Base-by-base conservation (phyloP, 2,113 vertebrate species). In the Hylia prasina region DNA sequence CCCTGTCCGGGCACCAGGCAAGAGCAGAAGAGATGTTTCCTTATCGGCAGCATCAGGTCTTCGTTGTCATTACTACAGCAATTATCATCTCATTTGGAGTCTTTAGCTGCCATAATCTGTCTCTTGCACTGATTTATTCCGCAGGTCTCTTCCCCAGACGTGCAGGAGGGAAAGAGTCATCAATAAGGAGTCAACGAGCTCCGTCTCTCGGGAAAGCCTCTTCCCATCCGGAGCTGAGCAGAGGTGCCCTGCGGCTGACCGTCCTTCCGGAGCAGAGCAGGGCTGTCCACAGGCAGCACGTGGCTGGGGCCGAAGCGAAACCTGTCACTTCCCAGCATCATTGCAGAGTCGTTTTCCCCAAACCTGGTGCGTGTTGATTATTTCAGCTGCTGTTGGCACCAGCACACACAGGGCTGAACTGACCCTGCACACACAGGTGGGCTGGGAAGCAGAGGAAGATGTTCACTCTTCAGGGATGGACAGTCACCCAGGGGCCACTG, bases 81-180 rank as follows among this genome's bases (percentile, higher is more conserved):
- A 97, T 97, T 97, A 97, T 94, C 94, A 91, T 97, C 96, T 97
- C 89, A 81, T 97, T 96, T 97, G 94, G 92, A 97, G 96, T 95
- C 97, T 96, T 97, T 96, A 97, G 94, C 89, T 97, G 96, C 96
- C 93, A 94, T 96, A 96, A 97, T 96, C 95, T 96, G 94, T 90
- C 96, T 96, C 96, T 88, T 90, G 89, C 70, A 58, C 88, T 96
- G 95, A 97, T 97, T 96, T 97, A 96, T 96, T 97, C 93, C 6
- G 0, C 73, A 72, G 89, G 93, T 91, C 80, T 97, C 95, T 95
- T 92, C 73, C 68, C 45, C 73, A 96, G 94, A 84, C 56, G 4
- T 72, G 94, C 50, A 20, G 76, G 45, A 94, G 83, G 75, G 60
- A 91, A 57, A 60, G 61, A 91, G 78, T 57, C 86, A 90, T 95